Evolutionary conservation across 2,113 vertebrate species (phyloP).

Genomic region (Carassius carassius): DNA sequence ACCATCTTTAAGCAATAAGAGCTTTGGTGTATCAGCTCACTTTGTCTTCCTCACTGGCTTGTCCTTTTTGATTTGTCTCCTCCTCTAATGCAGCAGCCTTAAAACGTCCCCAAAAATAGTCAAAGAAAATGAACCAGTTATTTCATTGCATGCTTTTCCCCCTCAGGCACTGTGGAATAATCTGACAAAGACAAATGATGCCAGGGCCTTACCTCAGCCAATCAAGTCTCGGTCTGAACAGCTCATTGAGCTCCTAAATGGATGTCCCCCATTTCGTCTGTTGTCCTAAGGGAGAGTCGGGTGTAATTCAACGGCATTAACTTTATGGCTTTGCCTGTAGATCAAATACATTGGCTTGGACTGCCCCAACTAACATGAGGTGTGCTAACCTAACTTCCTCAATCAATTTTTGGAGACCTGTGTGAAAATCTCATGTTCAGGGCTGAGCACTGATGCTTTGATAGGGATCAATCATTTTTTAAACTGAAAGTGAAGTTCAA

Average conservation of each 20-base stretch:
- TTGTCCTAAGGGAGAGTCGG: conserved; percentile 62
- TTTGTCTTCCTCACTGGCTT: conserved; percentile 39
- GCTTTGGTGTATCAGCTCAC: conserved; percentile 15
- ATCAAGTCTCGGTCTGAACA: conserved; percentile 68
- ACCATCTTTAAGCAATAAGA: conserved; percentile 23
- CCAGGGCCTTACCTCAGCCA: conserved; percentile 67
- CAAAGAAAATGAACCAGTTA: conserved; percentile 29
- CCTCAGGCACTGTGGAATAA: conserved; percentile 41
- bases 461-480: background rate
- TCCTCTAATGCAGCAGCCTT: background rate
- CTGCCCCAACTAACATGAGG: background rate
- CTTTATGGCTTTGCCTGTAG: conserved; percentile 3
- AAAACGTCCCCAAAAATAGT: conserved; percentile 27
- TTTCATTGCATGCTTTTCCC: conserved; percentile 36
- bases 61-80: conserved; percentile 17
- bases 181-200: conserved; percentile 70
- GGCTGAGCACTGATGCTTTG: background rate
- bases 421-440: background rate
- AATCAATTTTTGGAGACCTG: background rate
- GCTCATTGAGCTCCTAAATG: conserved; percentile 77
- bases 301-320: conserved; percentile 38
- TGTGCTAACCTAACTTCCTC: background rate
- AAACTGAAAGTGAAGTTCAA: background rate
- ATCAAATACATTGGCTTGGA: conserved; percentile 18
- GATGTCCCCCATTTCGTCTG: conserved; percentile 67